phyloP scores from a whole-genome alignment of 2,888 invertebrate genomes.

The Dendrolimus pini region DNA sequence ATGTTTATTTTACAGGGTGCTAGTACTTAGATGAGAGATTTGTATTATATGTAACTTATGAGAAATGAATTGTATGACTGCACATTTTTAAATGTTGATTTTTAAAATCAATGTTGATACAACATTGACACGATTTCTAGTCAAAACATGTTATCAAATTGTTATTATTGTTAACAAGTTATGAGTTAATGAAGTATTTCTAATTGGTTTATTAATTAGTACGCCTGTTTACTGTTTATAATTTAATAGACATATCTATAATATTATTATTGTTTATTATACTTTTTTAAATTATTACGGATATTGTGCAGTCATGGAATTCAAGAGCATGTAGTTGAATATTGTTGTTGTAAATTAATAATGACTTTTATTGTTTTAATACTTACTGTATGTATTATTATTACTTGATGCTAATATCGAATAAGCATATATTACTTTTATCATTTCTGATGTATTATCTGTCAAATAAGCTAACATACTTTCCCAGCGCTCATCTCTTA shows the following conservation, averaged over 20 bases:
- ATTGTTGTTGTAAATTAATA: conserved; percentile 28
- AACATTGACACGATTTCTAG: conserved; percentile 4
- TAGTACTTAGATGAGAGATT: conserved; percentile 53
- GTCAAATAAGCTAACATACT: conserved; percentile 53
- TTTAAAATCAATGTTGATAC: background rate
- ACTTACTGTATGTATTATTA: conserved; percentile 19
- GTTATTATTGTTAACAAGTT: background rate
- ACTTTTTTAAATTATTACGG: conserved; percentile 1
- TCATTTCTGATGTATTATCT: conserved; percentile 51
- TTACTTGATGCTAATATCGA: conserved; percentile 41
- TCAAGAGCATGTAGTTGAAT: conserved; percentile 31
- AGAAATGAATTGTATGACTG: conserved; percentile 36
- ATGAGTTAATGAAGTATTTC: background rate
- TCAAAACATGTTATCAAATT: background rate
- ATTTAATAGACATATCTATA: background rate
- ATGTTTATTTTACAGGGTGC: conserved; percentile 62
- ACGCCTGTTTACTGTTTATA: background rate
- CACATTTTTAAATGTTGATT: conserved; percentile 13
- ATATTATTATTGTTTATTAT: background rate
- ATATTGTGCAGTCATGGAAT: conserved; percentile 30
- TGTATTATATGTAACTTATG: conserved; percentile 26
- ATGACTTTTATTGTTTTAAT: conserved; percentile 26
- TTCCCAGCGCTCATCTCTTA: conserved; percentile 37
- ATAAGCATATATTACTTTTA: conserved; percentile 39
- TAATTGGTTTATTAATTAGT: background rate